These are phyloP conservation scores for Zelleria hepariella DNA, from an alignment of 2,888 invertebrate species.

Conservation along the genomic window DNA sequence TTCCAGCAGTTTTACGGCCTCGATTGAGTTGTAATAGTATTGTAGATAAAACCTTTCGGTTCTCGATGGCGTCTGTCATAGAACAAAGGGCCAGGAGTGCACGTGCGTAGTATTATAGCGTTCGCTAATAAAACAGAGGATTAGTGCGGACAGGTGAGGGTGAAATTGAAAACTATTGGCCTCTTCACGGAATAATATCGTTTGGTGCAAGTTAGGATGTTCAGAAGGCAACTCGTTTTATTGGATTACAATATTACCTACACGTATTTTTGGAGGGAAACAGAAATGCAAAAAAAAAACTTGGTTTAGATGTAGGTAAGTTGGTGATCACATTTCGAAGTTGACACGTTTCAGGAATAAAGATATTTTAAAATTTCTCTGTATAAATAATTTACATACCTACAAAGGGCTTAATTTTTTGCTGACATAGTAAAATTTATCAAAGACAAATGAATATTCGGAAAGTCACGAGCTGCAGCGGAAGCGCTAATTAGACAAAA, in stretches of 20 bases:
- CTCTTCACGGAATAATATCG: conserved; percentile 46
- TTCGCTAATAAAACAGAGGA: conserved; percentile 62
- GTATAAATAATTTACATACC: no score
- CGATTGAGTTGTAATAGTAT: conserved; percentile 14
- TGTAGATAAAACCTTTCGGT: conserved; percentile 19
- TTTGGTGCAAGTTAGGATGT: not conserved
- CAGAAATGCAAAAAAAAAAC: not conserved
- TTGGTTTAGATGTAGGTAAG: not conserved
- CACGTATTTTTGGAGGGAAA: not conserved
- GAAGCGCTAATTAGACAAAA: conserved; percentile 21
- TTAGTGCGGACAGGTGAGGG: conserved; percentile 66
- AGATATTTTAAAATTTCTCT: no score
- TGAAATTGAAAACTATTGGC: conserved; percentile 65
- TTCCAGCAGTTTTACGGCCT: conserved; percentile 16
- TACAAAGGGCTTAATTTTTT: no score
- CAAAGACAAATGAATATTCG: not conserved
- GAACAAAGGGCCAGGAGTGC: conserved; percentile 58
- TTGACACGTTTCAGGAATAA: no score
- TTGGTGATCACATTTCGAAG: not conserved
- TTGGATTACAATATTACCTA: not conserved
- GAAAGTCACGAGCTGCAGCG: not conserved
- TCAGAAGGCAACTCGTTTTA: not conserved
- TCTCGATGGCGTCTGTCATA: conserved; percentile 36
- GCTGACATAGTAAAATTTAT: not conserved
- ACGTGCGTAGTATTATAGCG: conserved; percentile 59